A percentile compares a stretch with the other conserved stretches of the same genome.
Evolutionary conservation across 2,797 vertebrate species (phyloP).

Genomic region (Alosa sapidissima): DNA sequence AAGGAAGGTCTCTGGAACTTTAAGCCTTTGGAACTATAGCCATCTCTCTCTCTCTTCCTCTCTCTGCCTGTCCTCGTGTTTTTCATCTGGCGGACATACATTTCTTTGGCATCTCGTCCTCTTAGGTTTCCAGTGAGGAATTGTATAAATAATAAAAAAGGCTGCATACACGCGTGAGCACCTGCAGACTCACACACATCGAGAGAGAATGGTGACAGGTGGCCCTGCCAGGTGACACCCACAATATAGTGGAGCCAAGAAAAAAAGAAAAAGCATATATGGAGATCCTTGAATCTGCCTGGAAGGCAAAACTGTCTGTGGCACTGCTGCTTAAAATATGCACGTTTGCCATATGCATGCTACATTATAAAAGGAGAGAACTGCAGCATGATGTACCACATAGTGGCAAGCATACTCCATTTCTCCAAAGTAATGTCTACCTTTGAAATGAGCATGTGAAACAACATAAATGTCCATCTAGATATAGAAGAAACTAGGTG

Average conservation of each 20-base stretch:
- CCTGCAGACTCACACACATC: not conserved
- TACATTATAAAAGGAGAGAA: not conserved
- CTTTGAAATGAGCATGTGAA: not conserved
- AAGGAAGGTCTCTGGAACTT: not conserved
- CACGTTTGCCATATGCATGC: not conserved
- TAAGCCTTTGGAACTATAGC: not conserved
- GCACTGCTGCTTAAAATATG: not conserved
- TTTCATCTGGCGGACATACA: not conserved
- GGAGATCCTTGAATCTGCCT: not conserved
- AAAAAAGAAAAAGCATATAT: not conserved
- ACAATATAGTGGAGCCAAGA: constrained; percentile 2
- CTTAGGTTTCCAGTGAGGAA: constrained; percentile 29
- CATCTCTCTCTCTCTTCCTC: not conserved
- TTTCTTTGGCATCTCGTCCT: constrained; percentile 31
- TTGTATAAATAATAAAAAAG: constrained; percentile 41
- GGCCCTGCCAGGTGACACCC: constrained; percentile 2
- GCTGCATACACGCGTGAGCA: constrained; percentile 22
- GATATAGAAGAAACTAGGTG: not conserved
- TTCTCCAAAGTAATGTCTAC: not conserved
- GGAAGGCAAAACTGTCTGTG: not conserved
- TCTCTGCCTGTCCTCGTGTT: not conserved
- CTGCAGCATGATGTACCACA: not conserved
- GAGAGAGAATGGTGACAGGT: not conserved
- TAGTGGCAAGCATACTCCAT: not conserved
- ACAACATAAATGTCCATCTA: not conserved